Conservation (phyloP, 2,888 invertebrate species). For the Phorcus lineatus region DNA sequence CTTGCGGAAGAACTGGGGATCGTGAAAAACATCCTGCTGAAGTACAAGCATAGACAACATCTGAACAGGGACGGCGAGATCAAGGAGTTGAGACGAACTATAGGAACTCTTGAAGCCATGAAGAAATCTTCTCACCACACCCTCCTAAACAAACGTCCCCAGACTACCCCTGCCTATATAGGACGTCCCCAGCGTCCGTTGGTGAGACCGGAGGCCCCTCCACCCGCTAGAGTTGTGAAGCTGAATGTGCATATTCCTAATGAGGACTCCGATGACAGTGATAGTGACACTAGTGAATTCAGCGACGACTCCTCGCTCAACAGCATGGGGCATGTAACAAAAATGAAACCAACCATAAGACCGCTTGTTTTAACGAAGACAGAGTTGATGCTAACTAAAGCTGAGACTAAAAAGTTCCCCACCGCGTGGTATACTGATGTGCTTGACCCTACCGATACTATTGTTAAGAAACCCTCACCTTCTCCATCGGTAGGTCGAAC, state of each 20-base stretch:
- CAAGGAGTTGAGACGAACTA: slow-evolving; percentile 42
- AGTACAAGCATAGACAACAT: slow-evolving; percentile 43
- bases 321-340: background rate
- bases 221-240: background rate
- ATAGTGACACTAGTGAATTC: background rate
- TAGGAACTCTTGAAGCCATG: slow-evolving; percentile 37
- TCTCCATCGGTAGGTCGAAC: background rate
- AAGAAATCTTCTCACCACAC: slow-evolving; percentile 36
- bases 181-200: slow-evolving; percentile 10
- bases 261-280: background rate
- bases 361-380: slow-evolving; percentile 22
- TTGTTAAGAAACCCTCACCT: slow-evolving; percentile 35
- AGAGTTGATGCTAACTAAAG: slow-evolving; percentile 30
- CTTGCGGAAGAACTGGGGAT: slow-evolving; percentile 48
- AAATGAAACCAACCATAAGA: slow-evolving; percentile 4
- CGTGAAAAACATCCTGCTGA: slow-evolving; percentile 42
- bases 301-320: background rate
- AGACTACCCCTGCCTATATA: background rate
- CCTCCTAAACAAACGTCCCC: slow-evolving; percentile 27
- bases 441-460: slow-evolving; percentile 50
- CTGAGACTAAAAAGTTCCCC: slow-evolving; percentile 33
- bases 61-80: slow-evolving; percentile 46
- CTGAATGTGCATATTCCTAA: background rate
- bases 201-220: background rate
- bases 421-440: slow-evolving; percentile 51